Conservation (phyloP, 2,888 invertebrate species). For the Limenitis arthemis region DNA sequence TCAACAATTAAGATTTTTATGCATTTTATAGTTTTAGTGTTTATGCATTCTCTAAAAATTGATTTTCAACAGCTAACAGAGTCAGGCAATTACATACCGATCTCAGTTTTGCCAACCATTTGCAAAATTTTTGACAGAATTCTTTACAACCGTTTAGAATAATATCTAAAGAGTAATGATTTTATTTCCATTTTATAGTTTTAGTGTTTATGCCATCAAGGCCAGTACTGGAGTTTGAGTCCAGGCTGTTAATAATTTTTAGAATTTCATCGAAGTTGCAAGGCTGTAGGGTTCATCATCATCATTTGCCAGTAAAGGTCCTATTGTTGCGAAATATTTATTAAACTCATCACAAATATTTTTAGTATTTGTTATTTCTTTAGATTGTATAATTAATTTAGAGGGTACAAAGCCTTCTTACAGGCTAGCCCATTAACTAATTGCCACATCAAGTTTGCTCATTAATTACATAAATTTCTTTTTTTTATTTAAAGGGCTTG, state of each 20-base stretch:
- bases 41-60: too few relatives aligned
- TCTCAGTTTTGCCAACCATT: slow-evolving; percentile 10
- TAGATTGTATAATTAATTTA: slow-evolving; percentile 5
- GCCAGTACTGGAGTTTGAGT: slow-evolving; percentile 12
- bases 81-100: slow-evolving; percentile 22
- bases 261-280: background rate
- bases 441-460: slow-evolving; percentile 9
- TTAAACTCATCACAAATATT: slow-evolving; percentile 10
- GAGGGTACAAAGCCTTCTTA: slow-evolving; percentile 1
- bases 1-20: slow-evolving; percentile 8
- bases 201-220: slow-evolving; percentile 9
- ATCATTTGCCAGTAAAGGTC: slow-evolving; percentile 2
- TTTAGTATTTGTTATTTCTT: slow-evolving; percentile 4
- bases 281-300: background rate
- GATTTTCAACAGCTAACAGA: too few relatives aligned
- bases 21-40: slow-evolving; percentile 16
- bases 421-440: background rate
- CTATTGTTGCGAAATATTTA: slow-evolving; percentile 6
- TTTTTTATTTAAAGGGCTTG: too few relatives aligned
- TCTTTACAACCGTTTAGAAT: background rate
- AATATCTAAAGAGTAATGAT: background rate
- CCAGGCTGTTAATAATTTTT: slow-evolving; percentile 1
- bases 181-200: too few relatives aligned
- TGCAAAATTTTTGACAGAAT: background rate
- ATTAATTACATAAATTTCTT: slow-evolving; percentile 1